Percentiles rank a stretch among this genome's conserved stretches.
Evolutionary conservation across 2,888 invertebrate genomes (phyloP).

Genomic region (Geophilus truncorum): DNA sequence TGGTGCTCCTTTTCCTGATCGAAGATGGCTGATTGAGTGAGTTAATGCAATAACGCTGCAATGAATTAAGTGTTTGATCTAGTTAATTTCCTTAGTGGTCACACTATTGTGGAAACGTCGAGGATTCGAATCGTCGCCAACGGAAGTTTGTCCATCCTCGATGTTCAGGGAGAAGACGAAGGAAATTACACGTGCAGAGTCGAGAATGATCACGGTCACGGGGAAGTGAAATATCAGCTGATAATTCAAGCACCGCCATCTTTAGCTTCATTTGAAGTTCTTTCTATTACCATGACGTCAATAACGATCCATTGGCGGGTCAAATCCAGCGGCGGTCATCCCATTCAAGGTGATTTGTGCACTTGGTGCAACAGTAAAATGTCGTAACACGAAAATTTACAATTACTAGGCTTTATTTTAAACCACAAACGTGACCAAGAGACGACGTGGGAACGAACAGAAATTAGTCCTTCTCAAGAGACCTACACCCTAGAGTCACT

Average conservation of each 20-base stretch:
- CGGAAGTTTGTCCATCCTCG: constrained; percentile 28
- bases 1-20: constrained; percentile 36
- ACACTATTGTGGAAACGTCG: constrained; percentile 27
- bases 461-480: constrained; percentile 33
- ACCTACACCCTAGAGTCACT: constrained; percentile 30
- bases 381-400: background rate
- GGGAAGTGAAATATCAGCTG: constrained; percentile 33
- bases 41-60: background rate
- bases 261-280: constrained; percentile 22
- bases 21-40: constrained; percentile 37
- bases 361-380: background rate
- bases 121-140: constrained; percentile 30
- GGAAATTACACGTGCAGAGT: constrained; percentile 34
- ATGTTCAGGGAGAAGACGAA: constrained; percentile 33
- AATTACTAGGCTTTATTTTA: constrained; percentile 29
- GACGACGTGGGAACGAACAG: constrained; percentile 28
- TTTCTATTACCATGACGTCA: constrained; percentile 32
- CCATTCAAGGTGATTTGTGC: constrained; percentile 26
- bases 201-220: constrained; percentile 33
- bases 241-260: constrained; percentile 34
- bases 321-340: constrained; percentile 33
- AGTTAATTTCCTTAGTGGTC: constrained; percentile 25
- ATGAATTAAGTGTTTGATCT: constrained; percentile 25
- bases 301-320: constrained; percentile 33
- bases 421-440: constrained; percentile 30